A percentile compares a stretch with the other conserved stretches of the same genome.
Evolutionary conservation across 2,797 vertebrate species (phyloP).

Genomic region (Muscicapa comitata): DNA sequence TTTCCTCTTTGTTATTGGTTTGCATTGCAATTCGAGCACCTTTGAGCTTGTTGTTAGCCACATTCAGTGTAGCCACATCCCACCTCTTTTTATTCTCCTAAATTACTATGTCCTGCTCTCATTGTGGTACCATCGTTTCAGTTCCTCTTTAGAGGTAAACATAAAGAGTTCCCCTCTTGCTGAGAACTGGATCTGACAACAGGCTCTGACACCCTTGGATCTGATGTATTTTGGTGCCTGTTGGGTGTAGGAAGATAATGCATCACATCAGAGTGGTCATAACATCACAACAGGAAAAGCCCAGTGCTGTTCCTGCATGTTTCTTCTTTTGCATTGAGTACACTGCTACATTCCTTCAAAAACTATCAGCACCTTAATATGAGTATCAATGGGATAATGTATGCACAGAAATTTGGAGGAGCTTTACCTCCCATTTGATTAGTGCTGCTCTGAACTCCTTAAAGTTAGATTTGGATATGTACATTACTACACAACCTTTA

Average conservation of each 20-base stretch:
- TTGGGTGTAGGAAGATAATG: background rate
- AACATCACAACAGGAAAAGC: background rate
- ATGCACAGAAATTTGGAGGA: background rate
- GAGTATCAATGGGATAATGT: background rate
- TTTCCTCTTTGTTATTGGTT: background rate
- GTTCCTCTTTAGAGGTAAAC: background rate
- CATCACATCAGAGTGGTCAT: too few species aligned
- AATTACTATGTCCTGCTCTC: background rate
- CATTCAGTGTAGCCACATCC: background rate
- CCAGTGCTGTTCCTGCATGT: fast-evolving
- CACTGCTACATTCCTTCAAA: background rate
- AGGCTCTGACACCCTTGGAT: too few species aligned
- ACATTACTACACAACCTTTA: background rate
- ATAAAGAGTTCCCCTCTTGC: background rate
- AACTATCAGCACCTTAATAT: background rate
- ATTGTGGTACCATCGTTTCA: background rate
- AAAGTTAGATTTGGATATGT: background rate
- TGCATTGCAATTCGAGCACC: background rate
- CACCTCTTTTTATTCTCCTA: background rate
- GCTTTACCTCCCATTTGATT: background rate
- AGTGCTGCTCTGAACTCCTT: background rate
- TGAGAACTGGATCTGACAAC: background rate
- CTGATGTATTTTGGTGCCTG: fast-evolving
- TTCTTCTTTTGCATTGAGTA: background rate
- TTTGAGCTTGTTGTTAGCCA: background rate